Conservation (phyloP, 2,797 vertebrate genomes). For the Tamandua tetradactyla region DNA sequence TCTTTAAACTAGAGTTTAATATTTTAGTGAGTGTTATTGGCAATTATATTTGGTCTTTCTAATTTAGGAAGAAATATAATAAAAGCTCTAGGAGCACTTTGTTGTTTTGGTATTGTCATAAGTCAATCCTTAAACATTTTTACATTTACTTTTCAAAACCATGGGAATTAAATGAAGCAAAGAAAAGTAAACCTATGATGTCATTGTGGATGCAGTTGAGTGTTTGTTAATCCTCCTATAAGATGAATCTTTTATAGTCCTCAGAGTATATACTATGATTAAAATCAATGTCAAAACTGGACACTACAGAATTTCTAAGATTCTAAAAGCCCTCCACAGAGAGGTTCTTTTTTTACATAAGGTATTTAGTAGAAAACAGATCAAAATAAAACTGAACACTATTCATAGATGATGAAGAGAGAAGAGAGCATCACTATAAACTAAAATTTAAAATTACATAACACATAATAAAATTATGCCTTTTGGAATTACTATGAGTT, state of each 20-base stretch:
- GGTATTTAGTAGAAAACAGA: slow-evolving; percentile 42
- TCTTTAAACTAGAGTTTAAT: slow-evolving; percentile 30
- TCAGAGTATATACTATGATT: slow-evolving; percentile 15
- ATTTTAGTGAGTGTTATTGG: neutral
- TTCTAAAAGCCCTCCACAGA: slow-evolving; percentile 9
- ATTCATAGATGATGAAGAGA: neutral
- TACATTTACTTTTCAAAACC: neutral
- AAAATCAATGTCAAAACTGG: slow-evolving; percentile 62
- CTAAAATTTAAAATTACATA: neutral
- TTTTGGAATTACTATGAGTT: neutral
- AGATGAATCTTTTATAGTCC: slow-evolving; percentile 44
- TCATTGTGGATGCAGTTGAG: slow-evolving; percentile 14
- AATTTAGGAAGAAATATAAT: slow-evolving; percentile 34
- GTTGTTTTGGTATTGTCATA: neutral
- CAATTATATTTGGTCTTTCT: neutral
- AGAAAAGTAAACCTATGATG: slow-evolving; percentile 8
- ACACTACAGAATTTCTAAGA: slow-evolving; percentile 37
- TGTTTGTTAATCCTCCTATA: slow-evolving; percentile 36
- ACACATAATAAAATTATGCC: neutral
- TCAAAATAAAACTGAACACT: slow-evolving; percentile 36
- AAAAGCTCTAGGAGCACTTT: slow-evolving; percentile 10
- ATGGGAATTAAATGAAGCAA: slow-evolving; percentile 43
- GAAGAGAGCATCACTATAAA: neutral
- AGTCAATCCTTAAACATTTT: slow-evolving; percentile 43
- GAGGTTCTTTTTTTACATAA: neutral